Evolutionary conservation across 2,888 invertebrate species (phyloP), one percentile per base, ranked within the genome.

Genomic region (Meiosimyza platycephala): DNA sequence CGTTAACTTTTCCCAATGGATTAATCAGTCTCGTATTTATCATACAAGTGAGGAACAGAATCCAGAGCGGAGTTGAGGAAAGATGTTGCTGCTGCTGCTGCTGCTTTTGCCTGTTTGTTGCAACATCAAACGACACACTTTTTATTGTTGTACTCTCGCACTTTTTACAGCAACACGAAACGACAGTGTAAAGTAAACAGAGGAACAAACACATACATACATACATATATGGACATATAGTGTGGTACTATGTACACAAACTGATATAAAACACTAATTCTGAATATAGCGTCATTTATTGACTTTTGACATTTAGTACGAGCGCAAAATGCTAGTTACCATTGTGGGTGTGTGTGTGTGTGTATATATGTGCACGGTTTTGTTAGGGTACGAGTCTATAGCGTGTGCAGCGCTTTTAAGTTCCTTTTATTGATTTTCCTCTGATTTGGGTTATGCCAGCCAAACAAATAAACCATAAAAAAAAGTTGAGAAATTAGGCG

Each of bases 351-450:
- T 62, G 28, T 28, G 60, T 40, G 47, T 62, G 47, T 59, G 28
- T 33, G 13, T 33, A 11, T 60, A n/a, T 40, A 18, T 18, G 7
- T 60, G 13, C 15, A 11, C 3, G 33, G 22, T 22, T 60, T 3
- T 22, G 28, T 33, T 7, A 16, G 15, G 2, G n/a, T 40, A 47
- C 15, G 7, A 55, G 55, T 47, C 4, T 7, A n/a, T 52, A 40
- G 40, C 40, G 40, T 40, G 40, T 9, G 40, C 40, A 40, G 40
- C 28, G 50, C n/a, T n/a, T 69, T 51, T 16, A 65, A 22, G 59
- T 28, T 59, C 50, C 52, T 57, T 65, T 64, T 50, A 82, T 82
- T 79, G 80, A 81, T 80, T 80, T 76, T 72, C 28, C 28, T 54
- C 7, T 11, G 55, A 62, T 62, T 52, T 33, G 22, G 63, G 63